Base-by-base conservation (phyloP, 2,797 vertebrate genomes). In the Diglossa cyanea region DNA sequence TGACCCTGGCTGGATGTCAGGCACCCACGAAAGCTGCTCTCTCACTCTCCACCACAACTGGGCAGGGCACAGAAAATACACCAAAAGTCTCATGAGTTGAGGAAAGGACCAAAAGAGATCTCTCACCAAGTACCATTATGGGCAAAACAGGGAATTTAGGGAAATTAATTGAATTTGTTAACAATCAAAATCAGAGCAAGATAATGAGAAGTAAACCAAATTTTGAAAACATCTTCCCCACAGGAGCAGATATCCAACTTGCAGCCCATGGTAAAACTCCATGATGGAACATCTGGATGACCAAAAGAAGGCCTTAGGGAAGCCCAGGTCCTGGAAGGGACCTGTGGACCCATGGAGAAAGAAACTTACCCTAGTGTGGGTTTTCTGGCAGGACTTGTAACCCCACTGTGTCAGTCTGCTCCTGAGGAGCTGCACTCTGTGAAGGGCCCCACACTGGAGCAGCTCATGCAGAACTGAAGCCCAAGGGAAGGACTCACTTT, bases 361-460 rank as follows among this genome's bases (percentile, higher is more conserved):
- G 15, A 1, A 47, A 17, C 8, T 11, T 20, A 10, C 20, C 15
- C 9, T 8, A 9, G 17, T 18, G 8, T 0, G 1, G 24, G 17
- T 53, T 45, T 79, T 26, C 39, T 58, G 75, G n/a, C 20, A 60
- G n/a, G 30, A 53, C 20, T 15, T 66, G 45, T 23, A 23, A 53
- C 30, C 17, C 30, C 20, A 23, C 33, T 40, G 24, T 4, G 5
- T 11, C 20, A 66, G 8, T 15, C 20, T 73, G 14, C 7, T 80
- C 39, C 25, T 53, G 20, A 60, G 68, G 24, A 28, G 7, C 14
- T 45, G 53, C 17, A 11, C 9, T 4, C 24, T 33, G 39, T 45
- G 45, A 45, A 73, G 13, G 9, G 17, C 25, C 1, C 13, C 44
- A 25, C 0, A 0, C 28, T 51, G 37, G 19, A 79, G 19, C 28